A percentile compares a stretch with the other conserved stretches of the same genome.
phyloP scores from a whole-genome alignment of 2,888 invertebrate species.

The Carterocephalus palaemon region DNA sequence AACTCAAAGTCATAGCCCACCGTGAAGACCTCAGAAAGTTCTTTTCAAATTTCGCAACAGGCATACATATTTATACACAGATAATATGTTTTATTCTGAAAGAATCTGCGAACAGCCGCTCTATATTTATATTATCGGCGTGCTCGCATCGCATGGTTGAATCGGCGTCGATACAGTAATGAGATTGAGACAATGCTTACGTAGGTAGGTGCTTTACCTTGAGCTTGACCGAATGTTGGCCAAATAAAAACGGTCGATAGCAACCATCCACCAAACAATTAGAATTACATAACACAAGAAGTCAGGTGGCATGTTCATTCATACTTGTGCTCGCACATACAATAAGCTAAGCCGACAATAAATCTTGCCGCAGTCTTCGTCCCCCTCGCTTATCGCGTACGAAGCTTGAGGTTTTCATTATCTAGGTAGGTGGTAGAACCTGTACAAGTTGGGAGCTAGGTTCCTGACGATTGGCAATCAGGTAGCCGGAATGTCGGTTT shows the following conservation, averaged over 20 bases:
- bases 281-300: slow-evolving; percentile 45
- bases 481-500: too few relatives aligned
- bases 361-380: slow-evolving; percentile 19
- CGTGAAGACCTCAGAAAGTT: too few relatives aligned
- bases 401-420: too few relatives aligned
- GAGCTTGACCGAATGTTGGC: slow-evolving; percentile 52
- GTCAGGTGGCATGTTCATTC: slow-evolving; percentile 37
- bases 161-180: background rate
- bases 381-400: too few relatives aligned
- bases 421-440: too few relatives aligned
- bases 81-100: too few relatives aligned
- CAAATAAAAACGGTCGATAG: slow-evolving; percentile 32
- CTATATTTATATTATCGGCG: background rate
- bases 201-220: slow-evolving; percentile 39
- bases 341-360: slow-evolving; percentile 1
- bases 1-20: too few relatives aligned
- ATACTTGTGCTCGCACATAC: slow-evolving; percentile 19
- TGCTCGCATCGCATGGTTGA: background rate
- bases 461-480: too few relatives aligned
- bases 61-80: too few relatives aligned
- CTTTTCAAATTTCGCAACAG: too few relatives aligned
- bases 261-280: slow-evolving; percentile 40
- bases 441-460: too few relatives aligned
- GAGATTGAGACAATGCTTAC: slow-evolving; percentile 6
- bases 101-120: too few relatives aligned